Evolutionary conservation across 2,888 invertebrate genomes (phyloP).

Genomic region (Apomyelois bistriatella): DNA sequence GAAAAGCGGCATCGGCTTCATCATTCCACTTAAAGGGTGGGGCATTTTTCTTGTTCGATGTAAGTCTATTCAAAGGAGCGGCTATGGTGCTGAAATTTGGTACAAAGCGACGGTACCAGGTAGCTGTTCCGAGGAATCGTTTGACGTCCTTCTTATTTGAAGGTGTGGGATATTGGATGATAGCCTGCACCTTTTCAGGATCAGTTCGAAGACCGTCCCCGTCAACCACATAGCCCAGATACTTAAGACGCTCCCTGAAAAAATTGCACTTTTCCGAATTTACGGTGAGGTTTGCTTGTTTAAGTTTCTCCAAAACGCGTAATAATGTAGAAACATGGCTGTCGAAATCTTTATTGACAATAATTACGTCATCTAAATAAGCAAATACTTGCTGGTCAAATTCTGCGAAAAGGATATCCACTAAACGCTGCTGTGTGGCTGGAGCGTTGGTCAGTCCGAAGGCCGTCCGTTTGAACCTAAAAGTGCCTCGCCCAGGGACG

Average conservation of each 20-base stretch:
- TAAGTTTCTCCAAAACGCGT: not conserved
- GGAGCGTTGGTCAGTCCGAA: not conserved
- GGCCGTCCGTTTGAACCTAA: not conserved
- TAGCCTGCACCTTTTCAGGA: constrained; percentile 27
- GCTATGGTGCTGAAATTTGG: constrained; percentile 25
- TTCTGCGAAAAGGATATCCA: not conserved
- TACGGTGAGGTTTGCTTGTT: not conserved
- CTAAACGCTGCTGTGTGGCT: not conserved
- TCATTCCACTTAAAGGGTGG: constrained; percentile 22
- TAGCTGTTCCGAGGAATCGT: constrained; percentile 21
- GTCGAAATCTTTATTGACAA: not conserved
- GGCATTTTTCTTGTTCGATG: constrained; percentile 19
- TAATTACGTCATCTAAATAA: not conserved
- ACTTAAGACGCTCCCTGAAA: constrained; percentile 21
- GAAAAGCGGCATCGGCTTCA: no score
- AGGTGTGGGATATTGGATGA: constrained; percentile 26
- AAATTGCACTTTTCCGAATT: constrained; percentile 10
- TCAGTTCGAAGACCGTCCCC: constrained; percentile 26
- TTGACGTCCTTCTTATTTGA: constrained; percentile 22
- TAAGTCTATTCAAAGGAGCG: constrained; percentile 25
- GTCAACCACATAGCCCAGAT: constrained; percentile 31
- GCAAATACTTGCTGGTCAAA: not conserved
- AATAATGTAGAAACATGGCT: not conserved
- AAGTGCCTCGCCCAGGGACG: not conserved
- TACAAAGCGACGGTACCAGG: not conserved